Evolutionary conservation across 1,140 invertebrate genomes (phyloP), one percentile per base, ranked within the genome.

Genomic region (Elymnias hypermnestra): DNA sequence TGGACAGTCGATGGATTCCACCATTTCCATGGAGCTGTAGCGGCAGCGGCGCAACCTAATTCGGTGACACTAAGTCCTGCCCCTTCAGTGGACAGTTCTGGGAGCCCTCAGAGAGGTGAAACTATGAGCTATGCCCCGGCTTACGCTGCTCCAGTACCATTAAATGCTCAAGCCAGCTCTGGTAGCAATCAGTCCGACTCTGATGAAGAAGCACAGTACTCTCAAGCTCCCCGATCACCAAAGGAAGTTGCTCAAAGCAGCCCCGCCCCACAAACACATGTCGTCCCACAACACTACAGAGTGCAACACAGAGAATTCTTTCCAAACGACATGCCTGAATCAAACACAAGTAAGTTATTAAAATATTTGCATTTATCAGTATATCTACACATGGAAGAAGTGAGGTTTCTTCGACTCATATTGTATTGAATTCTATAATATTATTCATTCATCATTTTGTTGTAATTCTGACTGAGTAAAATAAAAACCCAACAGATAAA

Each of bases 41-140:
- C 88, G 76, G 88, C 90, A 12, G 88, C 92, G 68, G 92, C 91
- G 26, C 91, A 91, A 68, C 88, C 93, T 9, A 91, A 95, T 67
- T 96, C 95, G 7, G 95, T 97, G 0, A 96, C 95, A 1, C 86
- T 96, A 41, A 96, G 94, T 67, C 95, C 95, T 19, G 94, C 95
- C 7, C 95, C 94, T 0, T 96, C 94, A 3, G 89, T 95, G 3
- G 94, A 96, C 68, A 96, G 94, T 62, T 94, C 93, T 4, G 94
- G 94, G 21, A 94, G 93, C 50, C 94, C 94, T 4, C 93, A 94
- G 25, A 92, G 94, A 75, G 87, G 90, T 23, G 89, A 92, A 9
- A 54, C 69, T 17, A 88, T 95, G 12, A 94, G 93, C 70, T 95
- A 94, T 58, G 94, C 94, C 52, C 91, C 93, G 2, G 91, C 93